These are phyloP conservation scores for Ceratina australensis DNA, from an alignment of 1,140 invertebrate species.

Conservation along the genomic window DNA sequence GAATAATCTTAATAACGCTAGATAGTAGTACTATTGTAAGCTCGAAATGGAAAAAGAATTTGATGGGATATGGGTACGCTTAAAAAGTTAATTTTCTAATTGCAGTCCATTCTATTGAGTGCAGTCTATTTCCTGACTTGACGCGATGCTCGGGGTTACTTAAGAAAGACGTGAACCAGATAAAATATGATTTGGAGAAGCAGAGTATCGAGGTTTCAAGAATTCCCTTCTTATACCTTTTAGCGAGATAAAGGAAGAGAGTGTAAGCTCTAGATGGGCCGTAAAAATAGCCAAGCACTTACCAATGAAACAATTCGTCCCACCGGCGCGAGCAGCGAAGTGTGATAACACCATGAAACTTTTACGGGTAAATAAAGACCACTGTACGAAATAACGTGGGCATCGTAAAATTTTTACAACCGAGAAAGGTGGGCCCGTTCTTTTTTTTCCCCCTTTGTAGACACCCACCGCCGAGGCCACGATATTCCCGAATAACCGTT, in stretches of 20 bases:
- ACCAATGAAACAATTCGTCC: slow-evolving; percentile 60
- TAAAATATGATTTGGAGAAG: background rate
- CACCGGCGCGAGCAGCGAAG: slow-evolving; percentile 50
- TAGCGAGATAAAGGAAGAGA: background rate
- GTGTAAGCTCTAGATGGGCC: slow-evolving; percentile 28
- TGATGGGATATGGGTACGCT: no score
- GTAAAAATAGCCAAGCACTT: slow-evolving; percentile 54
- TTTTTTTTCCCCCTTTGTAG: slow-evolving; percentile 32
- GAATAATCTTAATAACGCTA: no score
- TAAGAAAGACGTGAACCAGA: background rate
- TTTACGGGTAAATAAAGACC: slow-evolving; percentile 62
- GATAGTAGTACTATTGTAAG: no score
- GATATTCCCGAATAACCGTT: background rate
- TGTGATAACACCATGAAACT: slow-evolving; percentile 63
- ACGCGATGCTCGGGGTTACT: background rate
- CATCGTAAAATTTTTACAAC: slow-evolving; percentile 61
- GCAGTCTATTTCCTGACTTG: no score
- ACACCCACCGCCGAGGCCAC: slow-evolving; percentile 10
- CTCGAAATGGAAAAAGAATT: no score
- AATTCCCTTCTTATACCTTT: background rate
- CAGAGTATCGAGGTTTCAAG: slow-evolving; percentile 8
- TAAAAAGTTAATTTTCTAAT: no score
- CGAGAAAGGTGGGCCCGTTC: slow-evolving; percentile 22
- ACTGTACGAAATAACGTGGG: slow-evolving; percentile 56
- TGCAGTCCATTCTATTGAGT: no score